Evolutionary conservation across 2,888 invertebrate species (phyloP), one percentile per base, ranked within the genome.

Genomic region (Lycia hirtaria): DNA sequence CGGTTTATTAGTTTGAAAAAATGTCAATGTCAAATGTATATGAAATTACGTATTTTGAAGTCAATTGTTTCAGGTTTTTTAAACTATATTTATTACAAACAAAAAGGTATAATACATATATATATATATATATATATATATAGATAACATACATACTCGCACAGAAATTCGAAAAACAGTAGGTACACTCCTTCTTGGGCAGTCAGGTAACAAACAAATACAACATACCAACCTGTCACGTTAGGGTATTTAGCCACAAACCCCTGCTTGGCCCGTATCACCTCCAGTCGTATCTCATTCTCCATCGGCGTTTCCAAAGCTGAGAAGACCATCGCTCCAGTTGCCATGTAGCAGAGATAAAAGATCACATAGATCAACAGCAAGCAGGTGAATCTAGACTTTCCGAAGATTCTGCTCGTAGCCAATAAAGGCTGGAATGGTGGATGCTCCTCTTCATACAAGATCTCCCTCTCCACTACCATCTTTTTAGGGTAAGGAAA

Each of bases 261-360:
- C 32, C 88, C 87, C 41, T 88, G 85, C 63, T 94, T 93, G 4
- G 92, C 88, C 9, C 87, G 80, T 26, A 92, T 85, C 14, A 95
- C 81, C 32, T 90, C 86, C 24, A 88, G 71, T 35, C 93, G 87
- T 26, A 93, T 85, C 37, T 92, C 87, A 49, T 92, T 85, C 75
- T 96, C 96, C 58, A 92, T 69, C 0, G 95, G 95, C 0, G 93
- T 88, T 80, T 96, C 96, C 61, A 96, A 80, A 10, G 93, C 86
- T 30, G 93, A 93, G 79, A 96, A 96, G 47, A 95, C 92, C 57
- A 94, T 68, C 0, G 95, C 95, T 0, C 96, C 96, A 52, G 94
- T 85, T 15, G 93, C 85, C 73, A 96, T 80, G 80, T 94, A 96
- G 37, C 92, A 78, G 4, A 93, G 63, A 77, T 95, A 95, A 68